A percentile compares a stretch with the other conserved stretches of the same genome.
These are phyloP conservation scores for Micropoecilia bifurca DNA, from an alignment of 2,797 vertebrate species.

Conservation along the genomic window DNA sequence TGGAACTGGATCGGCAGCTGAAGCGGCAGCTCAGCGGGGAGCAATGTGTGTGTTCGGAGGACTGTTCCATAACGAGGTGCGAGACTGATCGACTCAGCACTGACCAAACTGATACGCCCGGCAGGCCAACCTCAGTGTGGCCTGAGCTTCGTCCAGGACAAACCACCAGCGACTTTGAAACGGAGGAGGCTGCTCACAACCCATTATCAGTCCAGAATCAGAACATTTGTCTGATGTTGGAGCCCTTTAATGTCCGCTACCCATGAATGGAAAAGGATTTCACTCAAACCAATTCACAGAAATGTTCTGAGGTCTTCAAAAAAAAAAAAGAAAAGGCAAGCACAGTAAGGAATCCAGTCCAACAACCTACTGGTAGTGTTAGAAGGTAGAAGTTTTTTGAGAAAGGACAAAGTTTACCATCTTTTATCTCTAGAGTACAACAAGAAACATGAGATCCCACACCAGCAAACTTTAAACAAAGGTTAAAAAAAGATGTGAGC, in stretches of 20 bases:
- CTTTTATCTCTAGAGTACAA: not conserved
- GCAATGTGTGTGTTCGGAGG: constrained; percentile 42
- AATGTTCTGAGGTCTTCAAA: constrained; percentile 15
- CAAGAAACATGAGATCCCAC: not conserved
- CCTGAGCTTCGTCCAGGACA: constrained; percentile 46
- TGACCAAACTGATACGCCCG: constrained; percentile 33
- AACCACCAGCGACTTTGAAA: constrained; percentile 38
- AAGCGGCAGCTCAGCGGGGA: constrained; percentile 48
- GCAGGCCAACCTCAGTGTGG: constrained; percentile 30
- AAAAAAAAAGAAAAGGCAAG: not conserved
- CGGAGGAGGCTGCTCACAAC: constrained; percentile 31
- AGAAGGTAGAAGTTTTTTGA: not conserved
- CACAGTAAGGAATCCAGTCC: not conserved
- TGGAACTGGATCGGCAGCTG: constrained; percentile 62
- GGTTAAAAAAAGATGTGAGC: not conserved
- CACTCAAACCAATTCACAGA: constrained; percentile 10
- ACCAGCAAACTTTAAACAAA: not conserved
- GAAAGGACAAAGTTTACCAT: not conserved
- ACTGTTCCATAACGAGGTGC: constrained; percentile 63
- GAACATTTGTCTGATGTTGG: constrained; percentile 49
- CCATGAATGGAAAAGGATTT: constrained; percentile 36
- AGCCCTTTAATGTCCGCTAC: constrained; percentile 46
- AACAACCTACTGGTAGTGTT: not conserved
- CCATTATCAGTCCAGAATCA: constrained; percentile 51
- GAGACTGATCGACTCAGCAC: constrained; percentile 37